Conservation (phyloP, 2,113 vertebrate genomes). For the Rhabdomys dilectus region DNA sequence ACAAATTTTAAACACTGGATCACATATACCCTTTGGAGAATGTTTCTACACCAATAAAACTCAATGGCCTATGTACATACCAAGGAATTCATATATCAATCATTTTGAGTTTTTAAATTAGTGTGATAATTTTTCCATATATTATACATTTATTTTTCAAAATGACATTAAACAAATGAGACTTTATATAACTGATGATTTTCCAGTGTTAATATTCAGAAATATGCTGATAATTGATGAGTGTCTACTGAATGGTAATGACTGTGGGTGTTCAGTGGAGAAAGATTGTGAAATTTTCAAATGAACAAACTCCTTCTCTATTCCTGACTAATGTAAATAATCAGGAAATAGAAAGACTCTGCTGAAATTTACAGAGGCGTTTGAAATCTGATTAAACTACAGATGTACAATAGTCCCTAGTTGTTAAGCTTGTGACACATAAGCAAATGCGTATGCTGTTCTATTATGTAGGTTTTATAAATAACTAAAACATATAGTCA, state of each 20-base stretch:
- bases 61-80: not conserved
- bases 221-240: not conserved
- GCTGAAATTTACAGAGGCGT: not conserved
- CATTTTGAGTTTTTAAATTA: not conserved
- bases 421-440: not conserved
- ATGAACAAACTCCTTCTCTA: not conserved
- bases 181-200: not conserved
- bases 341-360: not conserved
- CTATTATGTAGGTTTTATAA: not conserved
- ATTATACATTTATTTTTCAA: not conserved
- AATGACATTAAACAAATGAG: not conserved
- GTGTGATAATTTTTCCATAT: not conserved
- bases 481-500: not conserved
- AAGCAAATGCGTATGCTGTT: not conserved
- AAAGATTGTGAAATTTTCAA: not conserved
- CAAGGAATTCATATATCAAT: not conserved
- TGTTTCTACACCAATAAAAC: not conserved
- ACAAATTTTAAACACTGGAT: not conserved
- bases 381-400: not conserved
- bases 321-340: not conserved
- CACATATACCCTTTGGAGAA: not conserved
- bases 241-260: not conserved
- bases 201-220: not conserved
- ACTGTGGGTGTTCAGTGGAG: not conserved
- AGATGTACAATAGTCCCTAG: not conserved